These are phyloP conservation scores for Agonopterix alstromeriana DNA, from an alignment of 2,888 invertebrate genomes.

Conservation along the genomic window DNA sequence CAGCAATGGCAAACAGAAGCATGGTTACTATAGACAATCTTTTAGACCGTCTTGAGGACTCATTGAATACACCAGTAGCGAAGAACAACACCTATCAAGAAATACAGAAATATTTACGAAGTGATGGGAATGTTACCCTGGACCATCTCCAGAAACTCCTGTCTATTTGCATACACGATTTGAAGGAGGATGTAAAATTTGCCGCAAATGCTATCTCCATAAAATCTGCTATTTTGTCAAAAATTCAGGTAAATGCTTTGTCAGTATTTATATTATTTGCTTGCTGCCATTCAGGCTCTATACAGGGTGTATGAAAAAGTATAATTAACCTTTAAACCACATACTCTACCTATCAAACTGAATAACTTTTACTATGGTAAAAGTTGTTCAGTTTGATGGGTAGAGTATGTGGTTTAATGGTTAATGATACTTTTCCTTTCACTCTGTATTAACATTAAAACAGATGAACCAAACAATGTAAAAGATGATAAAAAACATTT, in stretches of 20 bases:
- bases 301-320: too few relatives aligned
- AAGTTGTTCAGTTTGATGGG: too few relatives aligned
- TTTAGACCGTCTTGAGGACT: constrained; percentile 34
- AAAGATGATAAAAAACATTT: too few relatives aligned
- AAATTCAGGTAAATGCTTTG: constrained; percentile 36
- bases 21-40: constrained; percentile 18
- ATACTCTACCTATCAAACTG: too few relatives aligned
- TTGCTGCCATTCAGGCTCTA: background rate
- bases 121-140: constrained; percentile 15
- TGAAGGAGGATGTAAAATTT: constrained; percentile 36
- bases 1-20: constrained; percentile 40
- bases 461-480: too few relatives aligned
- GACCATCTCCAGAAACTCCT: constrained; percentile 30
- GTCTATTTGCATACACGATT: constrained; percentile 33
- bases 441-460: too few relatives aligned
- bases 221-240: constrained; percentile 32
- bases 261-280: background rate
- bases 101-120: constrained; percentile 22
- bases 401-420: too few relatives aligned
- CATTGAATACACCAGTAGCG: constrained; percentile 16
- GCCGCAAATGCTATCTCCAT: constrained; percentile 31
- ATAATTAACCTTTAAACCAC: too few relatives aligned
- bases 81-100: constrained; percentile 26
- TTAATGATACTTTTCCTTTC: too few relatives aligned
- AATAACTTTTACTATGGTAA: too few relatives aligned